These are phyloP conservation scores for Malacosoma neustria DNA, from an alignment of 2,888 invertebrate species.

Conservation along the genomic window DNA sequence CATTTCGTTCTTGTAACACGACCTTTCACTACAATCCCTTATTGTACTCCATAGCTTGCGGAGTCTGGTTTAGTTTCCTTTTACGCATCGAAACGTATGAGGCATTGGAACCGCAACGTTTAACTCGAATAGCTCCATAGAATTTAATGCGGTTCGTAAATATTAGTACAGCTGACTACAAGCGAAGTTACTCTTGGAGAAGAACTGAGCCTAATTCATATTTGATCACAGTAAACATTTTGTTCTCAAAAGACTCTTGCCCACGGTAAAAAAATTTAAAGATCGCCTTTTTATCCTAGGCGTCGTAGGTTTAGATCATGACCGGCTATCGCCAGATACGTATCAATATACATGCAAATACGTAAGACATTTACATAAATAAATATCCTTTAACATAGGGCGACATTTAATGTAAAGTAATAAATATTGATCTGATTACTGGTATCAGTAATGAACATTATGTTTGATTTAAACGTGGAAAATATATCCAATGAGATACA, in stretches of 20 bases:
- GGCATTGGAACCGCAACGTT: conserved; percentile 29
- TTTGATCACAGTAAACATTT: too few relatives aligned
- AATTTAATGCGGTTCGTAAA: background rate
- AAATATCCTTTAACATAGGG: background rate
- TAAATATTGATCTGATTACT: background rate
- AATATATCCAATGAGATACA: too few relatives aligned
- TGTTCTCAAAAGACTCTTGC: too few relatives aligned
- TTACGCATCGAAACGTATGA: conserved; percentile 19
- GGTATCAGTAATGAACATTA: background rate
- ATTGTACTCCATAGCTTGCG: conserved; percentile 36
- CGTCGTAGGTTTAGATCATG: too few relatives aligned
- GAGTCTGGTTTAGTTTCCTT: conserved; percentile 18
- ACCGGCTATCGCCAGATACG: too few relatives aligned
- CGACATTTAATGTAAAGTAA: background rate
- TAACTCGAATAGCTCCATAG: conserved; percentile 2
- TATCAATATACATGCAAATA: background rate
- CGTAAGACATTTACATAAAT: background rate
- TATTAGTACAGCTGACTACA: background rate
- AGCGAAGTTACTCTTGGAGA: background rate
- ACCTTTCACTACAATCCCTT: conserved; percentile 62
- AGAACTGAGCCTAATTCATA: too few relatives aligned
- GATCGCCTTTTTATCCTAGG: too few relatives aligned
- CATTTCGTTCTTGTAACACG: conserved; percentile 50
- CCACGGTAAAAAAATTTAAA: too few relatives aligned
- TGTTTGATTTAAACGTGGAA: too few relatives aligned